Percentiles rank a stretch among this genome's conserved stretches.
These are phyloP conservation scores for Prochilodus magdalenae DNA, from an alignment of 2,113 vertebrate genomes.

Conservation along the genomic window DNA sequence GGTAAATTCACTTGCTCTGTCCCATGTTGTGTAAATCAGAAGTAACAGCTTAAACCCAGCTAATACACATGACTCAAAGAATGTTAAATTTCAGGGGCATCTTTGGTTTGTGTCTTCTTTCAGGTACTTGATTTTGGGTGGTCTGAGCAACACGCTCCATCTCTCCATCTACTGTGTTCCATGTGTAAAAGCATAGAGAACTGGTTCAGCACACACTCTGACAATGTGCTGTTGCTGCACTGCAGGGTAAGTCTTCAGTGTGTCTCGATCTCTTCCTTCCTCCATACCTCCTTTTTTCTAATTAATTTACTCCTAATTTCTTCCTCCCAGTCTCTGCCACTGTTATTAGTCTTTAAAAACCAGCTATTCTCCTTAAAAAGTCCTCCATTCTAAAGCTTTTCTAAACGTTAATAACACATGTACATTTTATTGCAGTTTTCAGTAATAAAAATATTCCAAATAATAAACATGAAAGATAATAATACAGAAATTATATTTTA, in stretches of 20 bases:
- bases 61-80: neutral
- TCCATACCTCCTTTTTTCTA: neutral
- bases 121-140: conserved; percentile 90
- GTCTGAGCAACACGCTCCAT: conserved; percentile 85
- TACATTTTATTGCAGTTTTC: no score
- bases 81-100: neutral
- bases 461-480: no score
- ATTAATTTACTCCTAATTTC: neutral
- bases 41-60: neutral
- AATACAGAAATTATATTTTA: no score
- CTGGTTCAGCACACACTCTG: conserved; percentile 84
- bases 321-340: neutral
- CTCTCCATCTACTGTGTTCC: conserved; percentile 85
- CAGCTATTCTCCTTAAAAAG: no score
- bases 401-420: no score
- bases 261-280: no score
- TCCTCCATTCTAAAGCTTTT: no score
- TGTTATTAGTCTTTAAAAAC: neutral
- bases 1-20: conserved; percentile 71
- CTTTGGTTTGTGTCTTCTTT: conserved; percentile 12
- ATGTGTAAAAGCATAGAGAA: conserved; percentile 88
- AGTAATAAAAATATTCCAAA: no score
- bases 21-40: neutral
- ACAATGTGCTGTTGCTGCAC: conserved; percentile 89
- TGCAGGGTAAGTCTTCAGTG: conserved; percentile 80